phyloP scores from a whole-genome alignment of 2,797 vertebrate genomes.

The Chelmon rostratus region DNA sequence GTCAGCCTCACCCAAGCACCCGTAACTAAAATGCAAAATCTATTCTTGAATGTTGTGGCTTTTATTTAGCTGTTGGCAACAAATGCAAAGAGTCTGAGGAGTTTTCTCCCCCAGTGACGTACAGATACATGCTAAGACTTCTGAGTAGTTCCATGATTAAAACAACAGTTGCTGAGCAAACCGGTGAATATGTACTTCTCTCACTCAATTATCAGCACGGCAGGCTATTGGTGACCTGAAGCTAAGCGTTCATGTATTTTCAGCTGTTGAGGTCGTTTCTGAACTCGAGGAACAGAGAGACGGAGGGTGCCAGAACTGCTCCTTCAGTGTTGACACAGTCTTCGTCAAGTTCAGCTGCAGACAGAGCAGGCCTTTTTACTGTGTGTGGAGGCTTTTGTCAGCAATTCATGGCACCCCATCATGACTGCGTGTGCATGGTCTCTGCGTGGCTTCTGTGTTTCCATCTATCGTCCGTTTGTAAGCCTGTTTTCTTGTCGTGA shows the following conservation, averaged over 20 bases:
- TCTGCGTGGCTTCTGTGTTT: constrained; percentile 31
- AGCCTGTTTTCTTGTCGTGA: constrained; percentile 27
- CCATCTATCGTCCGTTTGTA: constrained; percentile 3
- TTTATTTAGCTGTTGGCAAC: constrained; percentile 8
- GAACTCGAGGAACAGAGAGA: not conserved
- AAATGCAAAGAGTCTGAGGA: not conserved
- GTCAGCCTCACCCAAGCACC: constrained; percentile 27
- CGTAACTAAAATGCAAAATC: not conserved
- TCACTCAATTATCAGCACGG: constrained; percentile 1
- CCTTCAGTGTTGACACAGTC: constrained; percentile 14
- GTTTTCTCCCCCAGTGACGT: not conserved
- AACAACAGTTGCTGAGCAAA: not conserved
- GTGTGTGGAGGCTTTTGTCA: constrained; percentile 58
- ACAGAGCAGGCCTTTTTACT: constrained; percentile 45
- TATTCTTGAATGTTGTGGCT: not conserved
- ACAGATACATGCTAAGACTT: not conserved
- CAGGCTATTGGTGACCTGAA: not conserved
- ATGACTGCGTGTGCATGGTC: constrained; percentile 5
- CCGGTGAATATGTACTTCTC: not conserved
- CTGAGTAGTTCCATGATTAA: not conserved
- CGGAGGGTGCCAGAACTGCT: constrained; percentile 7
- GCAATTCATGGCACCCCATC: constrained; percentile 22
- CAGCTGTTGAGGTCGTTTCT: constrained; percentile 1
- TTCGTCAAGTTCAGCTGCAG: constrained; percentile 37
- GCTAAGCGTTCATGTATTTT: not conserved